Evolutionary conservation across 2,888 invertebrate genomes (phyloP).

Genomic region (Erebia palarica): DNA sequence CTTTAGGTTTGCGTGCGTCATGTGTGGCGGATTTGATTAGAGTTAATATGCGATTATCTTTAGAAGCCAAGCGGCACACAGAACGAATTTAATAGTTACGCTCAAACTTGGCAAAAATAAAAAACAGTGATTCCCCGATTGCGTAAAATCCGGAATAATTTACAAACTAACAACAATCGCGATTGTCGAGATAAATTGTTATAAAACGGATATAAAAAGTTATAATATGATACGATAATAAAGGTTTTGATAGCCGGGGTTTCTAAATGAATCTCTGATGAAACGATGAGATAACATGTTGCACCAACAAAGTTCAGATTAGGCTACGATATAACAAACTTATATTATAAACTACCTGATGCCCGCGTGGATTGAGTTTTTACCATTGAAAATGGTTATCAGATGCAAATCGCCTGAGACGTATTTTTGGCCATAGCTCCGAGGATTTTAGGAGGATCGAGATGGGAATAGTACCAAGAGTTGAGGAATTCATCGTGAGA

Average conservation of each 20-base stretch:
- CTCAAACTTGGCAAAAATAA: constrained; percentile 6
- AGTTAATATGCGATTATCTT: background rate
- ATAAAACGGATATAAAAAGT: constrained; percentile 12
- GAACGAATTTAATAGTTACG: constrained; percentile 13
- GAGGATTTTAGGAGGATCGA: too few relatives aligned
- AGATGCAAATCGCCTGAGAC: too few relatives aligned
- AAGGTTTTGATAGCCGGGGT: constrained; percentile 8
- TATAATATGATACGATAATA: background rate
- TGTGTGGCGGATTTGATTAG: background rate
- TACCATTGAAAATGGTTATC: too few relatives aligned
- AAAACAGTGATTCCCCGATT: constrained; percentile 27
- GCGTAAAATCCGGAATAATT: constrained; percentile 26
- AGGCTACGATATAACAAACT: too few relatives aligned
- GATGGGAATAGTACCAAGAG: too few relatives aligned
- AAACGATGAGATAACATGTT: background rate
- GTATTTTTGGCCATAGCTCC: too few relatives aligned
- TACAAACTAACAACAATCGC: constrained; percentile 13
- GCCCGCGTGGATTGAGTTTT: too few relatives aligned
- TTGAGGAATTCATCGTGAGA: too few relatives aligned
- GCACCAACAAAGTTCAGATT: too few relatives aligned
- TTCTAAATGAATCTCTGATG: constrained; percentile 1
- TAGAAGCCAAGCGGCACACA: background rate
- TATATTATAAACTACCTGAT: too few relatives aligned
- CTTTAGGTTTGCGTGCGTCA: background rate
- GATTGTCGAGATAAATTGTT: constrained; percentile 15